Evolutionary conservation across 2,888 invertebrate genomes (phyloP).

Genomic region (Mythimna vitellina): DNA sequence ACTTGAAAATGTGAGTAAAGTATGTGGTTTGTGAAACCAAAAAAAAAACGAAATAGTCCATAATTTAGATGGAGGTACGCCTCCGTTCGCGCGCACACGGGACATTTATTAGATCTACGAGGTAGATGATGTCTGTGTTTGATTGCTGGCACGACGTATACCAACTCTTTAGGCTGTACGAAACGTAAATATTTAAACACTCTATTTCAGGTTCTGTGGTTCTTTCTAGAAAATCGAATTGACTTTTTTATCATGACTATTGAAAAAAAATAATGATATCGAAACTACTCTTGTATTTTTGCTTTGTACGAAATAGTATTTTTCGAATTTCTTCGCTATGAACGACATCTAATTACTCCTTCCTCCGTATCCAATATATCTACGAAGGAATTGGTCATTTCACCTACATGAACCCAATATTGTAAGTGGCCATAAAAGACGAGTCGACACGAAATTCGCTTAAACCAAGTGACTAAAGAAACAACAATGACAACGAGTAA

Average conservation of each 20-base stretch:
- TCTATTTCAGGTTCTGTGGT: conserved; percentile 13
- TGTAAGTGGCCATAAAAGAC: conserved; percentile 19
- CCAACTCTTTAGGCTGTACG: conserved; percentile 51
- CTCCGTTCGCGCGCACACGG: conserved; percentile 74
- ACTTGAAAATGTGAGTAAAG: conserved; percentile 22
- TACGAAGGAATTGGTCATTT: background rate
- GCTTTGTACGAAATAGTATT: background rate
- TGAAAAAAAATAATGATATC: background rate
- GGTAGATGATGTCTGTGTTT: conserved; percentile 75
- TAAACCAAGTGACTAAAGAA: conserved; percentile 6
- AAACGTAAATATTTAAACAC: conserved; percentile 39
- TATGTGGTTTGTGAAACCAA: conserved; percentile 63
- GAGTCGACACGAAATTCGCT: conserved; percentile 16
- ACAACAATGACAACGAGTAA: background rate
- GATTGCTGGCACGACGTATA: conserved; percentile 68
- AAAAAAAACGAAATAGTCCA: conserved; percentile 71
- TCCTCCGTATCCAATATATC: background rate
- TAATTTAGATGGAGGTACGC: conserved; percentile 75
- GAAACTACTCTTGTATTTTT: background rate
- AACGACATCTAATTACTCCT: background rate
- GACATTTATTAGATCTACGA: conserved; percentile 75
- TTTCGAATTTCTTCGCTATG: background rate
- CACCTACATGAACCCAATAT: conserved; percentile 1
- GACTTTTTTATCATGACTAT: background rate
- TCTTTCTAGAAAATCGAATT: conserved; percentile 1